Evolutionary conservation across 2,113 vertebrate genomes (phyloP).

Genomic region (Bungarus multicinctus): DNA sequence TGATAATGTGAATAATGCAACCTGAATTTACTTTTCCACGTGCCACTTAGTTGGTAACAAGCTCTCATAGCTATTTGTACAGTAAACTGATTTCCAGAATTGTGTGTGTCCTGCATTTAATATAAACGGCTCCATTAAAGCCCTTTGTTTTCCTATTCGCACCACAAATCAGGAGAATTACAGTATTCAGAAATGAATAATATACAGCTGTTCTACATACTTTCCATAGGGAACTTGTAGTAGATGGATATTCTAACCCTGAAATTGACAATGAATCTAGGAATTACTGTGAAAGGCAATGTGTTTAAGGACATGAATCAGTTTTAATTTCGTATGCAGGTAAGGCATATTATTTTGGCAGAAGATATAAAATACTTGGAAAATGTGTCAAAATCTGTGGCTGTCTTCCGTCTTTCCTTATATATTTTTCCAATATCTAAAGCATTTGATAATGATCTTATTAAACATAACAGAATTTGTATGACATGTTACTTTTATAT

Average conservation of each 20-base stretch:
- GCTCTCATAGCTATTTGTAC: slow-evolving; percentile 10
- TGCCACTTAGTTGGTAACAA: slow-evolving; percentile 14
- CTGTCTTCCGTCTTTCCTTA: neutral
- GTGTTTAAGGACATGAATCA: neutral
- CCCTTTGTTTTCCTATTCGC: neutral
- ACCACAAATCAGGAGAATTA: neutral
- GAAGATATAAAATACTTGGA: neutral
- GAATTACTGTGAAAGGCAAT: neutral
- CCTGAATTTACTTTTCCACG: neutral
- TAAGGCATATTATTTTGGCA: neutral
- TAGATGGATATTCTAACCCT: neutral
- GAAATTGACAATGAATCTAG: neutral
- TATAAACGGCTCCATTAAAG: neutral
- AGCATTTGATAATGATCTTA: neutral
- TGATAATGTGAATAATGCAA: neutral
- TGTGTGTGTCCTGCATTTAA: neutral
- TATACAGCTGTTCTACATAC: neutral
- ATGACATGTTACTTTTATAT: neutral
- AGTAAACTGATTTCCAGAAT: neutral
- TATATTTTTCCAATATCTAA: neutral
- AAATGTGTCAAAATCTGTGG: neutral
- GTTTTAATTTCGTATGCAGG: neutral
- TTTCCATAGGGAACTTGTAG: neutral
- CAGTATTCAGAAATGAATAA: neutral
- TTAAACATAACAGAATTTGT: neutral